Evolutionary conservation across 2,113 vertebrate species (phyloP), one percentile per base, ranked within the genome.

Genomic region (Notiomystis cincta): DNA sequence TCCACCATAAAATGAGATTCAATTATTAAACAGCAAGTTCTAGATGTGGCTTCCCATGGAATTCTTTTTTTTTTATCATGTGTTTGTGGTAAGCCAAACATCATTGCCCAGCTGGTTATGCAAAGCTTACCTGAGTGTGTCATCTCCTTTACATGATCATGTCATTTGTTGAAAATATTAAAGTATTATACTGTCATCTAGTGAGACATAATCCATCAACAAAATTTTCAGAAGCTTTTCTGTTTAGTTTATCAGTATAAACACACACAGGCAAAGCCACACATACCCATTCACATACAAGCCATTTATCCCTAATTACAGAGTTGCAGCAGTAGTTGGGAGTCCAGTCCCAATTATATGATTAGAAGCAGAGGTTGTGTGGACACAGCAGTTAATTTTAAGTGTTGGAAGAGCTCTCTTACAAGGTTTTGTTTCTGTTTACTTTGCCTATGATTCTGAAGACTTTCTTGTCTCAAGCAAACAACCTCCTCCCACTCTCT

Each of bases 221-320:
- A 69, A 84, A 37, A 25, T 40, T 54, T 78, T 78, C 40, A 53
- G 35, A 58, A 81, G 7, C 3, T 22, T 62, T 87, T 51, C 67
- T 13, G 1, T 76, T 89, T 58, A 23, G 11, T 47, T 40, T 28
- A 11, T 28, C 23, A 17, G 3, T 78, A 45, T 47, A 65, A 44
- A 47, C 15, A 35, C 7, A 45, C 10, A 31, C 1, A 54, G 11
- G 1, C 0, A 1, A 84, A 81, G n/a, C 2, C 13, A 37, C 19
- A 54, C 4, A 47, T 8, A 75, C 5, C 13, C 7, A 4, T 64
- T 77, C 69, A 84, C 8, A 48, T 30, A 15, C 1, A 44, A 61
- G 10, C 8, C 1, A 24, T 50, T 71, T 9, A 28, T 45, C n/a
- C 16, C 7, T 50, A 50, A 21, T 67, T 71, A 42, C 6, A 37